Evolutionary conservation across 2,113 vertebrate genomes (phyloP), one percentile per base, ranked within the genome.

Genomic region (Riparia riparia): DNA sequence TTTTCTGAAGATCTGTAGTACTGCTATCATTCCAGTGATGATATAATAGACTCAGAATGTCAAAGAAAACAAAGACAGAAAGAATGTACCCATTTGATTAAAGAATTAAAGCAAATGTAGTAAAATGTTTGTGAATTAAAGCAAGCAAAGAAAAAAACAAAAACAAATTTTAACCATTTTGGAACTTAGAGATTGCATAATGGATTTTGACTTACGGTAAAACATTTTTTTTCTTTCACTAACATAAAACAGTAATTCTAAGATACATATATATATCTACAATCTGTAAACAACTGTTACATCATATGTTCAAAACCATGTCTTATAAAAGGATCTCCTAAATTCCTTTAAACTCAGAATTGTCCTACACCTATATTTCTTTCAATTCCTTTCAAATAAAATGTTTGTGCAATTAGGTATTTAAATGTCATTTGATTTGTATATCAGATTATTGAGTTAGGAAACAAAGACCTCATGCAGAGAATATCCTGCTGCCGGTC

Each of bases 41-140:
- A 95, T 89, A 95, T 94, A 76, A 76, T 70, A 68, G 58, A 78
- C 53, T 71, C 66, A 84, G n/a, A 89, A 96, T 87, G 34, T 49
- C 34, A 95, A 45, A 71, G 50, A 66, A 80, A 74, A 86, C 16
- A 86, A 93, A 85, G 31, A 63, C 24, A 90, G 49, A 85, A 80
- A 89, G 16, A 71, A 41, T 86, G 90, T 12, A 87, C 16, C 10
- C 7, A 80, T 17, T 49, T 0, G 0, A 56, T 68, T 47, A 91
- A 92, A 93, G 28, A 81, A 61, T 44, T 45, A 39, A 70, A 81
- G 17, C 0, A 78, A 72, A 31, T 14, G 54, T 3, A 57, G 7
- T 22, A 50, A 49, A 61, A 42, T 42, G 14, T 37, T 37, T 37
- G 37, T 37, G 28, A 81, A 61, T 44, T 45, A 39, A 70, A 81